Evolutionary conservation across 2,888 invertebrate genomes (phyloP), one percentile per base, ranked within the genome.

Genomic region (Xestia xanthographa): DNA sequence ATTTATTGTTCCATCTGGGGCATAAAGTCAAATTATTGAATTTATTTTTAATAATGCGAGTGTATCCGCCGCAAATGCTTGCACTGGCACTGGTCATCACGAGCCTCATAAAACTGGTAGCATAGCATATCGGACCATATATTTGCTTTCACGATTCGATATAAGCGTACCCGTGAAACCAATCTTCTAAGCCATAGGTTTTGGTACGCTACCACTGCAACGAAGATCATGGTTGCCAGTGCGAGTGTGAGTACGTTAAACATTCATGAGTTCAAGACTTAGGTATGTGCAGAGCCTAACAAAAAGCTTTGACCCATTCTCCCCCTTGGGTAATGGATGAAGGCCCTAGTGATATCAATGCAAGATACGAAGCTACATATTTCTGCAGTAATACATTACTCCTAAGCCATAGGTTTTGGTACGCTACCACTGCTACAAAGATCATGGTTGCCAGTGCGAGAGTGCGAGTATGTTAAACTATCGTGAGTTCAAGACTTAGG

Each of bases 321-420:
- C 56, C 9, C 43, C 62, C 56, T 17, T 48, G 45, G 20, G 50
- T 72, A 69, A 69, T 62, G 34, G 53, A 74, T 69, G 71, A 68
- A 43, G n/a, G 43, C 73, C 20, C 43, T 26, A 71, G 20, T 70
- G 70, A 66, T 84, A 84, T 75, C 75, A 72, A 72, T 72, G 45
- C 50, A 38, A 67, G 60, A 73, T 83, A 73, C 50, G 77, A 38
- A 66, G 66, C 72, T 66, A 72, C 60, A 34, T n/a, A n/a, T n/a
- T 68, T 69, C 71, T 70, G 38, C 62, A 70, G 86, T 60, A 77
- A 83, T 85, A n/a, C n/a, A n/a, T n/a, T n/a, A n/a, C 14, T 56
- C 26, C n/a, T 14, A 14, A 1, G 56, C 6, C 14, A 26, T 58
- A 58, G 8, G 29, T 17, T 29, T 8, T 29, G 17, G 8, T 17